These are phyloP conservation scores for Mormyrops boulengeri DNA, from an alignment of 2,797 vertebrate species.

Conservation along the genomic window DNA sequence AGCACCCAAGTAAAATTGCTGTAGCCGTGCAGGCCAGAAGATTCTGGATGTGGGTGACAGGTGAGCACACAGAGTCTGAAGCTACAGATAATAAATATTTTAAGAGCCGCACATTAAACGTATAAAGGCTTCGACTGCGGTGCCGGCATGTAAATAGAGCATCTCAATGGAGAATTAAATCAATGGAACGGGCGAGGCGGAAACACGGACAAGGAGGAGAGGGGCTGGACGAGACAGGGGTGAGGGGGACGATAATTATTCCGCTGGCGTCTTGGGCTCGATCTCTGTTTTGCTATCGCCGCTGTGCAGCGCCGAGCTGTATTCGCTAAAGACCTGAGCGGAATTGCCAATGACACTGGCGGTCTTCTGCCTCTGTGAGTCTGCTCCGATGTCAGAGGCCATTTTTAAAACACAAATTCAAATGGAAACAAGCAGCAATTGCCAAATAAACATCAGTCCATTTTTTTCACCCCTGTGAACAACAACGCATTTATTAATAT, in stretches of 20 bases:
- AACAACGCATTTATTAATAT: background rate
- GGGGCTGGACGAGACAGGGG: background rate
- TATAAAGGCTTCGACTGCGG: background rate
- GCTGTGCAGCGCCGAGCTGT: slow-evolving; percentile 59
- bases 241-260: slow-evolving; percentile 53
- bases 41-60: background rate
- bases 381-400: slow-evolving; percentile 51
- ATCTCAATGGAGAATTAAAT: slow-evolving; percentile 1
- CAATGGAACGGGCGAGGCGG: background rate
- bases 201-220: background rate
- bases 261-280: slow-evolving; percentile 51
- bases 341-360: slow-evolving; percentile 67
- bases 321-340: slow-evolving; percentile 60
- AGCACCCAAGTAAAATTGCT: background rate
- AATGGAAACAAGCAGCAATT: slow-evolving; percentile 31
- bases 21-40: background rate
- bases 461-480: background rate
- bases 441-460: slow-evolving; percentile 22
- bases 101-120: background rate
- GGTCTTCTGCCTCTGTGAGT: slow-evolving; percentile 52
- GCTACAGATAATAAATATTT: background rate
- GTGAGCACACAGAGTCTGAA: background rate
- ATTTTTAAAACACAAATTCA: slow-evolving; percentile 51
- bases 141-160: background rate
- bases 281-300: slow-evolving; percentile 64